Conservation (phyloP, 2,113 vertebrate species). For the Macquaria australasica region DNA sequence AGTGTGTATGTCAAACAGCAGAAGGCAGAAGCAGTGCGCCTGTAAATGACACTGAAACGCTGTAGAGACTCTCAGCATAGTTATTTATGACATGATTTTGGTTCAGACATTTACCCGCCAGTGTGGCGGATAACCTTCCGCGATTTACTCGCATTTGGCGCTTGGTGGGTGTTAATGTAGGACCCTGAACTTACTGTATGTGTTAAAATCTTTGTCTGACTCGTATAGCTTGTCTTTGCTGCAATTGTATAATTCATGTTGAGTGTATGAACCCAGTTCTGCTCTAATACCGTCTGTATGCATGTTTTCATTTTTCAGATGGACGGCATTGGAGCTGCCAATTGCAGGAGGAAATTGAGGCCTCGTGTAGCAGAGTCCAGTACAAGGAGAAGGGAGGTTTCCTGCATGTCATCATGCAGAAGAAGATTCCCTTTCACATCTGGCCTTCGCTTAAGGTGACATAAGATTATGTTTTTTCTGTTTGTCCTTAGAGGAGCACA, state of each 20-base stretch:
- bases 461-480: background rate
- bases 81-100: too few relatives aligned
- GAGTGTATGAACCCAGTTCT: background rate
- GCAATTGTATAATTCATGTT: background rate
- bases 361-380: constrained; percentile 93
- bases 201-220: background rate
- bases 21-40: too few relatives aligned
- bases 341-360: constrained; percentile 94
- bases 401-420: constrained; percentile 92
- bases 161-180: too few relatives aligned
- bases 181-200: too few relatives aligned
- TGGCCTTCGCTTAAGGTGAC: constrained; percentile 93
- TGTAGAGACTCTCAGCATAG: too few relatives aligned
- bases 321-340: constrained; percentile 95
- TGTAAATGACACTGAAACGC: too few relatives aligned
- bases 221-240: background rate
- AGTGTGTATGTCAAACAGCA: too few relatives aligned
- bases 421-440: constrained; percentile 95
- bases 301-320: constrained; percentile 76
- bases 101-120: too few relatives aligned
- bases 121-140: too few relatives aligned
- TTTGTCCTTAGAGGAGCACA: background rate
- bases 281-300: background rate
- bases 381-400: constrained; percentile 91
- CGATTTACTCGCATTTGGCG: too few relatives aligned